Base-by-base conservation (phyloP, 2,113 vertebrate species). In the Dolichallabes microphthalmus region DNA sequence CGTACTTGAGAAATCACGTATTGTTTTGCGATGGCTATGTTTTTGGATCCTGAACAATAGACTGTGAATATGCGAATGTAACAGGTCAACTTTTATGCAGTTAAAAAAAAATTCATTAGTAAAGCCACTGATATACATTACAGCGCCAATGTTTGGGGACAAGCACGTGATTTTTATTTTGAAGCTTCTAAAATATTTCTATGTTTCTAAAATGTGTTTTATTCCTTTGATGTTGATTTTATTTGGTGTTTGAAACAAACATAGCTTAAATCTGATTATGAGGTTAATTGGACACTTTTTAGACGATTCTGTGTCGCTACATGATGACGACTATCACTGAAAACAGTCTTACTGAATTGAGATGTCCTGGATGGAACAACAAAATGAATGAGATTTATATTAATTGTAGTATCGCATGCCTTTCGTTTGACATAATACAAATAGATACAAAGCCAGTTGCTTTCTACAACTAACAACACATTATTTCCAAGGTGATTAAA, bases 21-120 rank as follows among this genome's bases (percentile, higher is more conserved):
- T 77, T 64, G 57, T 76, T 55, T 78, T 58, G 2, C 22, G 35
- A 12, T 79, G 4, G 22, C 3, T 20, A 55, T 45, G 73, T 19
- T 78, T 77, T 66, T 14, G 22, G 55, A 79, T 79, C 11, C 55
- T 22, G 76, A 79, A 79, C 30, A 60, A 79, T 39, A 60, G 76
- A 9, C 25, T 50, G 71, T 50, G 3, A 22, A 45, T 45, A 27
- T 68, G 4, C n/a, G 12, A 75, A 53, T 27, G 25, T 30, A 52
- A 68, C 13, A 50, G 13, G 17, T 66, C 14, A n/a, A 64, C 15
- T 64, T 9, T 14, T 30, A 8, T 32, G 27, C 27, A 69, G 22
- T 55, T 32, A 55, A 27, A 8, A 73, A 30, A 82, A n/a, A 27
- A 8, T 82, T 63, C 19, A 57, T 25, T 2, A n/a, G 55, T 22